Evolutionary conservation across 1,140 invertebrate species (phyloP).

Genomic region (Solen grandis): DNA sequence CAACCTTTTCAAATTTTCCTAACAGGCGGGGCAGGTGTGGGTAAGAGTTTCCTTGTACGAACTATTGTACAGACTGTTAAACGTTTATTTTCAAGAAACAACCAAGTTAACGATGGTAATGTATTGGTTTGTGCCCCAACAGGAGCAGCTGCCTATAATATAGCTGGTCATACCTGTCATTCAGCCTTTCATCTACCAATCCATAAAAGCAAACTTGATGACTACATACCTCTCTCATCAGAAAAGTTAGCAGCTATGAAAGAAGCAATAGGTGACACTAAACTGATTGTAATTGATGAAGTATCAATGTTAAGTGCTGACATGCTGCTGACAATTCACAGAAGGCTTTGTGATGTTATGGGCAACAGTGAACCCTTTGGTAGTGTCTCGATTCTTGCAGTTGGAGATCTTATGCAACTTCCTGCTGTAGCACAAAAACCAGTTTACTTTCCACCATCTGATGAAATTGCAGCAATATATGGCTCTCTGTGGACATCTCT

Average conservation of each 20-base stretch:
- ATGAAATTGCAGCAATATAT: slow-evolving; percentile 2
- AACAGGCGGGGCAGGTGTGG: slow-evolving; percentile 4
- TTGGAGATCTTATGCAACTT: slow-evolving; percentile 7
- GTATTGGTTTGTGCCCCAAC: background rate
- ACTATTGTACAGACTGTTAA: slow-evolving; percentile 3
- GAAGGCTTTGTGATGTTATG: slow-evolving; percentile 39
- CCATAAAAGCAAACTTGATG: no score
- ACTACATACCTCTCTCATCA: background rate
- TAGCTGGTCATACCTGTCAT: background rate
- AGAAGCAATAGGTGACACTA: slow-evolving; percentile 6
- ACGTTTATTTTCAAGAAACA: background rate
- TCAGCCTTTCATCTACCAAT: background rate
- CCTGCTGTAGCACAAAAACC: slow-evolving; percentile 1
- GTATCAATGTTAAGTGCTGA: slow-evolving; percentile 45
- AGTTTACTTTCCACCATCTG: slow-evolving; percentile 14
- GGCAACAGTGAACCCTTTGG: slow-evolving; percentile 18
- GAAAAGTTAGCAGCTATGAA: background rate
- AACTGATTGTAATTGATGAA: slow-evolving; percentile 35
- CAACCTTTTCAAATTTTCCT: slow-evolving; percentile 5
- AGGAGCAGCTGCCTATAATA: slow-evolving; percentile 1
- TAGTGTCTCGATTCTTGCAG: slow-evolving; percentile 1
- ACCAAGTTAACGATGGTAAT: slow-evolving; percentile 2
- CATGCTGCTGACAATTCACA: slow-evolving; percentile 50
- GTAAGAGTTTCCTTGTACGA: slow-evolving; percentile 5
- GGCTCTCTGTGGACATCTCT: no score